Evolutionary conservation across 2,888 invertebrate species (phyloP), one percentile per base, ranked within the genome.

Genomic region (Ichneumoninae sp.): DNA sequence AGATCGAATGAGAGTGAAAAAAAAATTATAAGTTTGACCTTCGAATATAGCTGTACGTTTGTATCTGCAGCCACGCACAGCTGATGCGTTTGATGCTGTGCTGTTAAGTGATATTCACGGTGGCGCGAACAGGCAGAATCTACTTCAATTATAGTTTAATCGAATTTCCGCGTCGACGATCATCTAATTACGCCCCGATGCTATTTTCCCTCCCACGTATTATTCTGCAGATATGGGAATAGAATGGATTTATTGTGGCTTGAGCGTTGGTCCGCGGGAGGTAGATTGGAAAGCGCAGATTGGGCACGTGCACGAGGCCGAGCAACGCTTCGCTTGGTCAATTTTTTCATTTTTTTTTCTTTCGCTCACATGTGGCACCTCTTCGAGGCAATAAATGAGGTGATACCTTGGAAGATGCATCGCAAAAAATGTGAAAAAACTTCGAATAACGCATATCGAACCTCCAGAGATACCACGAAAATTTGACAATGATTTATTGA

Each of bases 131-230:
- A 10, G 33, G 33, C 69, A 47, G 62, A 70, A 66, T 72, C 68
- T 50, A 60, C 30, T 52, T 57, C 60, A 71, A 83, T 75, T 62
- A 76, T 75, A 65, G 75, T 80, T 83, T 80, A 71, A 83, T 80
- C 66, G 75, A 83, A 83, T 83, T 80, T 65, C 70, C 57, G 69
- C 68, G 62, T 75, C 47, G 54, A 50, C 40, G 74, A 69, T 80
- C 74, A 80, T 80, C 75, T 33, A 47, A 80, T 75, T 80, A 75
- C 47, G 60, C 60, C 60, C 74, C 74, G 60, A 26, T 80, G 36
- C 4, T 44, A 52, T 69, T 47, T 13, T 19, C 75, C 16, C 80
- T 69, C 52, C 74, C 80, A 50, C 57, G 13, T 47, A 22, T 57
- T 36, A 16, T 36, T 22, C 54, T 44, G 16, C 22, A 47, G 80